phyloP scores from a whole-genome alignment of 2,113 vertebrate genomes.

The Tonatia bakeri region DNA sequence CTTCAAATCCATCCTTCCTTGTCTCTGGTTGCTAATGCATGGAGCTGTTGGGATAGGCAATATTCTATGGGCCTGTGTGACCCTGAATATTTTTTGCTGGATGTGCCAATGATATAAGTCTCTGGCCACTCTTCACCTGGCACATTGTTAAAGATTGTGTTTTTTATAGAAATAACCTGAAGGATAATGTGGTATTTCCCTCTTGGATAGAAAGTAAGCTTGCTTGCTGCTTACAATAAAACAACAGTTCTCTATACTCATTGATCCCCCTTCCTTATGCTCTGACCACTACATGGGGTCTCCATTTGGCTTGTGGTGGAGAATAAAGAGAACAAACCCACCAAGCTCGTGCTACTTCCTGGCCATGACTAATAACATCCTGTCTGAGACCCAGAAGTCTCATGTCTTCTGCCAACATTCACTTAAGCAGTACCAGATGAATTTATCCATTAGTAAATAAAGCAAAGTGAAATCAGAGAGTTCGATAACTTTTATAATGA shows the following conservation, averaged over 20 bases:
- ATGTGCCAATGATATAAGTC: neutral
- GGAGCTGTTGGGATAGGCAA: fast-evolving
- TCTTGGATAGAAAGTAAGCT: neutral
- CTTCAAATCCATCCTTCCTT: neutral
- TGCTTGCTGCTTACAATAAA: neutral
- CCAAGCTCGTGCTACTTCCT: neutral
- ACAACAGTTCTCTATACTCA: neutral
- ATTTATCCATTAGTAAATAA: neutral
- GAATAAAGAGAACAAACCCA: neutral
- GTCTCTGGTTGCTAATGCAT: neutral
- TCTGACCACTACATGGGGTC: too few species aligned
- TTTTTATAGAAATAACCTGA: neutral
- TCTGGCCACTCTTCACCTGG: neutral
- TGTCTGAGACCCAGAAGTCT: neutral
- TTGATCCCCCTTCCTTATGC: fast-evolving
- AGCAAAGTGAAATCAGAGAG: neutral
- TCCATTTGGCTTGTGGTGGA: neutral
- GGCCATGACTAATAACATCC: neutral
- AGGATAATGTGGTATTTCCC: neutral
- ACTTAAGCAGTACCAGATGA: neutral
- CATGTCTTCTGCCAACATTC: neutral
- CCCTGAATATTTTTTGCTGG: neutral
- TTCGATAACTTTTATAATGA: neutral
- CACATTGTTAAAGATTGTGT: neutral
- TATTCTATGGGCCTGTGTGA: too few species aligned